Evolutionary conservation across 2,113 vertebrate genomes (phyloP), one percentile per base, ranked within the genome.

Genomic region (Alaudala cheleensis): DNA sequence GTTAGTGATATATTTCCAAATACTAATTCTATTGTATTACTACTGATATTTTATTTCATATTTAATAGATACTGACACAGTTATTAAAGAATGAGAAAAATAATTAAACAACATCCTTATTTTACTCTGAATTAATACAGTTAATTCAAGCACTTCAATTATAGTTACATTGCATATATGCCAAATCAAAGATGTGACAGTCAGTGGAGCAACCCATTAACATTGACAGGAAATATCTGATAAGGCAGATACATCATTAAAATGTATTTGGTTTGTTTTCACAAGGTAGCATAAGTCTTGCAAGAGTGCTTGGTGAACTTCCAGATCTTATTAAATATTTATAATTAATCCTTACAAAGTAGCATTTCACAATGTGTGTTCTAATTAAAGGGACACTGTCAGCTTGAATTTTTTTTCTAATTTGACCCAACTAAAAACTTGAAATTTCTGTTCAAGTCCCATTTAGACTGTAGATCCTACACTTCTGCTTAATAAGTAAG

Each of bases 361-460:
- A 96, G 87, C 92, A 93, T 94, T 94, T 97, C 92, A 97, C 90
- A 86, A 84, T 84, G 86, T 91, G 87, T 90, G 93, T 85, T 97
- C 95, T 95, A 97, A 97, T 97, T 97, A 97, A 97, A 97, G 56
- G 81, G 96, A 96, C 96, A 95, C 2, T 94, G 95, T 93, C 96
- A 93, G 82, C 56, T 95, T 86, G 49, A 69, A 45, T 95, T 54
- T 92, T 93, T 95, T 92, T 95, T 60, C 66, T 70, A 58, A 92
- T 94, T 67, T 78, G 44, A 94, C 25, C 50, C 24, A 51, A 44
- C 66, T 74, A 69, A 82, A 95, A 95, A 56, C 45, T 83, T 81
- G 16, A 65, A 54, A 56, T 93, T 93, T 88, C 28, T 39, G 15
- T 57, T 91, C 34, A 79, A 73, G 73, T 60, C 11, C 60, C n/a